Evolutionary conservation across 2,113 vertebrate genomes (phyloP).

Genomic region (Egretta garzetta): DNA sequence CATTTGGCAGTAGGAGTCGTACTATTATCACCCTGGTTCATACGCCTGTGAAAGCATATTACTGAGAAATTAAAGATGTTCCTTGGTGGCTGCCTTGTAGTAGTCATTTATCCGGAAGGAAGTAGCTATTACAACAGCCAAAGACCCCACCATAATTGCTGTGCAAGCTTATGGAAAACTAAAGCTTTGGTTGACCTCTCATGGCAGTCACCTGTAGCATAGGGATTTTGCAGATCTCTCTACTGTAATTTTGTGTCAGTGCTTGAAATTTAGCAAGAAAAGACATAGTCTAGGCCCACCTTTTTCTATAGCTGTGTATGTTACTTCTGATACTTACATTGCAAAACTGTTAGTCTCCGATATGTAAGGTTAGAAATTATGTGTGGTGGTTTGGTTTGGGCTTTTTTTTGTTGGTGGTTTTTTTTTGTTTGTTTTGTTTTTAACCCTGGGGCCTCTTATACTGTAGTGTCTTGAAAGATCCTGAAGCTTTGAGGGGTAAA

Average conservation of each 20-base stretch:
- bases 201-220: background rate
- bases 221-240: background rate
- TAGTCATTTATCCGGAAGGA: background rate
- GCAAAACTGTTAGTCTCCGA: constrained; percentile 67
- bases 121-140: background rate
- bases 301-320: constrained; percentile 8
- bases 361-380: constrained; percentile 73
- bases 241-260: constrained; percentile 28
- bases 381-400: no score
- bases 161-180: background rate
- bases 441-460: constrained; percentile 58
- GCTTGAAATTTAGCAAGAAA: constrained; percentile 38
- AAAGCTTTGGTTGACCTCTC: background rate
- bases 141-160: background rate
- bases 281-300: background rate
- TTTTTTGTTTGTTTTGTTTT: background rate
- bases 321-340: constrained; percentile 68
- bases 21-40: background rate
- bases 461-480: constrained; percentile 68
- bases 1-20: background rate
- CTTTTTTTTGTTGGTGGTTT: no score
- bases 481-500: constrained; percentile 57
- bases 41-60: background rate
- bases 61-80: background rate
- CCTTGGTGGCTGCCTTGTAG: accelerated